Percentiles rank a stretch among this genome's conserved stretches.
phyloP scores from a whole-genome alignment of 2,797 vertebrate genomes.

The Manis crassicaudata region DNA sequence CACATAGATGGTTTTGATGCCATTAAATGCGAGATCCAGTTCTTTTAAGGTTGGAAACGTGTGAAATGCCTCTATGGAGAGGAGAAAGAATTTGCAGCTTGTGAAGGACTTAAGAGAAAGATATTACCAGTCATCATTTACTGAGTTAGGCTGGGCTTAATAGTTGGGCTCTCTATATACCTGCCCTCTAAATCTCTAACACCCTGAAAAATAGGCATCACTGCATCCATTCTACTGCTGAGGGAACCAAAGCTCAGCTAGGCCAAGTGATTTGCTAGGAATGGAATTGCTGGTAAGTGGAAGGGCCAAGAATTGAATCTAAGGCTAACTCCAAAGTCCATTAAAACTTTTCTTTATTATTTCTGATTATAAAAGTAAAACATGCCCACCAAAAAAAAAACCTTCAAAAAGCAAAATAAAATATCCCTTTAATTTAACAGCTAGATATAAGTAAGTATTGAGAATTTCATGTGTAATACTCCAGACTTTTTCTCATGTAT shows the following conservation, averaged over 20 bases:
- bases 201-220: not conserved
- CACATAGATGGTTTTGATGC: slow-evolving; percentile 86
- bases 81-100: slow-evolving; percentile 34
- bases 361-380: slow-evolving; percentile 37
- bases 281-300: not conserved
- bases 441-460: slow-evolving; percentile 1
- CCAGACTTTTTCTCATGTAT: not conserved
- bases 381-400: not conserved
- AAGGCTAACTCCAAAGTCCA: slow-evolving; percentile 19
- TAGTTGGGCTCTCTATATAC: not conserved
- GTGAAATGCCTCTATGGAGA: slow-evolving; percentile 86
- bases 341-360: not conserved
- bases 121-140: not conserved
- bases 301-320: slow-evolving; percentile 6
- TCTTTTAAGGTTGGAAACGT: slow-evolving; percentile 89
- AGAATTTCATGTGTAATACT: not conserved
- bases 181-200: not conserved
- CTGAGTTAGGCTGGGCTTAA: not conserved
- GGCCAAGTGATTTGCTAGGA: slow-evolving; percentile 31
- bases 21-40: slow-evolving; percentile 90
- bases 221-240: not conserved
- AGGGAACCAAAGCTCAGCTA: not conserved
- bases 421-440: not conserved
- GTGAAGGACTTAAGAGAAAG: slow-evolving; percentile 33
- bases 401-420: not conserved